phyloP scores from a whole-genome alignment of 2,113 vertebrate genomes.

The Pimephales promelas region DNA sequence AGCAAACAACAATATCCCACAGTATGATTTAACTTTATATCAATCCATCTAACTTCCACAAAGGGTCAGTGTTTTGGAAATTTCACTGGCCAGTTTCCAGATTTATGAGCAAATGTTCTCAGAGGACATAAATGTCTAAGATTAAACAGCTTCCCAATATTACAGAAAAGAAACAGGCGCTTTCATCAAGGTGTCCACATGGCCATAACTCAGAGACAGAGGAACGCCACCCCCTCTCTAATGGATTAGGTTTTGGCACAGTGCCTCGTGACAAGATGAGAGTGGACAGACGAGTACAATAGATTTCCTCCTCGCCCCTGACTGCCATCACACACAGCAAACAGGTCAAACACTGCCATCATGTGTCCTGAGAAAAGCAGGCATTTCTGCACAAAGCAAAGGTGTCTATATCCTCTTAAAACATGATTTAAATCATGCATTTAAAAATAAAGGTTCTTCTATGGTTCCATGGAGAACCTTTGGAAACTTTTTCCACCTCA shows the following conservation, averaged over 20 bases:
- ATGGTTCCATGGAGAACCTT: too few relatives aligned
- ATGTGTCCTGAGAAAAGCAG: conserved; percentile 62
- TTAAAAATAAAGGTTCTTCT: neutral
- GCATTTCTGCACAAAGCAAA: conserved; percentile 9
- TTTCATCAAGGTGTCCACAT: conserved; percentile 42
- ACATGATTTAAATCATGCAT: neutral
- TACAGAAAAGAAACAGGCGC: conserved; percentile 17
- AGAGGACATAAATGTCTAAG: conserved; percentile 27
- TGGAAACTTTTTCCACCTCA: too few relatives aligned
- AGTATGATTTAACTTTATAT: neutral
- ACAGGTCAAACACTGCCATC: conserved; percentile 72
- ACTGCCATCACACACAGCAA: neutral
- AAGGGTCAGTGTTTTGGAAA: conserved; percentile 10
- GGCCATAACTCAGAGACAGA: conserved; percentile 53
- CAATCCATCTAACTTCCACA: neutral
- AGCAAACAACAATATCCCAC: neutral
- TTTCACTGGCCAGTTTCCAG: neutral
- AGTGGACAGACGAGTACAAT: conserved; percentile 53
- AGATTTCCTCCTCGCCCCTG: conserved; percentile 14
- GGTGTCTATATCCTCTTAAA: conserved; percentile 22
- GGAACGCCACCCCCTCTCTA: conserved; percentile 25
- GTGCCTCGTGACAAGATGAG: conserved; percentile 50
- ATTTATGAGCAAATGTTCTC: conserved; percentile 27
- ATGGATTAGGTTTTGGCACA: conserved; percentile 51
- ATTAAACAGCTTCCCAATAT: conserved; percentile 35